Percentiles rank a stretch among this genome's conserved stretches.
These are phyloP conservation scores for Cyprinodon tularosa DNA, from an alignment of 2,113 vertebrate species.

Conservation along the genomic window DNA sequence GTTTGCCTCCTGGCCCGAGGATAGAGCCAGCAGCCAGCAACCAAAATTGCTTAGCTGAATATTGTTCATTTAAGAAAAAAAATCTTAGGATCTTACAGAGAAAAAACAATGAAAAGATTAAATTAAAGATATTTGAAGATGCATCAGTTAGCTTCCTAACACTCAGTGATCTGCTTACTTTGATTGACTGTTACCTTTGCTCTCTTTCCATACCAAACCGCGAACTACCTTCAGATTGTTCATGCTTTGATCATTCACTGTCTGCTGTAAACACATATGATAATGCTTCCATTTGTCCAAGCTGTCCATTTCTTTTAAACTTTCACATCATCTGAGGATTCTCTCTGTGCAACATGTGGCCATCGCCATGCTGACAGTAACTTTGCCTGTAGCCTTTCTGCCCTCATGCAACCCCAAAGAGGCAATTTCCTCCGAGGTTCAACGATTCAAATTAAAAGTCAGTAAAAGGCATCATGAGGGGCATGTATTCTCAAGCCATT, in stretches of 20 bases:
- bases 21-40: background rate
- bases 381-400: slow-evolving; percentile 4
- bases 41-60: background rate
- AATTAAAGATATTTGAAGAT: background rate
- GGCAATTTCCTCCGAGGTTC: slow-evolving; percentile 45
- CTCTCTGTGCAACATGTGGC: slow-evolving; percentile 37
- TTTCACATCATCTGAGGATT: slow-evolving; percentile 35
- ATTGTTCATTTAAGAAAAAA: background rate
- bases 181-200: background rate
- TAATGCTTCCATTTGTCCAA: slow-evolving; percentile 45
- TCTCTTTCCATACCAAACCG: background rate
- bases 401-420: slow-evolving; percentile 17
- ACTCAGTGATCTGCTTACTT: background rate
- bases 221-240: slow-evolving; percentile 18
- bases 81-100: background rate
- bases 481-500: slow-evolving; percentile 37
- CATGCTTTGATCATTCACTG: slow-evolving; percentile 4
- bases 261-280: slow-evolving; percentile 60
- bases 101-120: background rate
- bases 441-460: slow-evolving; percentile 49
- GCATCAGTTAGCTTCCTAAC: background rate
- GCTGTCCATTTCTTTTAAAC: slow-evolving; percentile 57
- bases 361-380: slow-evolving; percentile 2
- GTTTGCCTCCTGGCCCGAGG: background rate
- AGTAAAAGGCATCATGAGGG: slow-evolving; percentile 23